Base-by-base conservation (phyloP, 2,888 invertebrate species). In the Nomada ferruginata region DNA sequence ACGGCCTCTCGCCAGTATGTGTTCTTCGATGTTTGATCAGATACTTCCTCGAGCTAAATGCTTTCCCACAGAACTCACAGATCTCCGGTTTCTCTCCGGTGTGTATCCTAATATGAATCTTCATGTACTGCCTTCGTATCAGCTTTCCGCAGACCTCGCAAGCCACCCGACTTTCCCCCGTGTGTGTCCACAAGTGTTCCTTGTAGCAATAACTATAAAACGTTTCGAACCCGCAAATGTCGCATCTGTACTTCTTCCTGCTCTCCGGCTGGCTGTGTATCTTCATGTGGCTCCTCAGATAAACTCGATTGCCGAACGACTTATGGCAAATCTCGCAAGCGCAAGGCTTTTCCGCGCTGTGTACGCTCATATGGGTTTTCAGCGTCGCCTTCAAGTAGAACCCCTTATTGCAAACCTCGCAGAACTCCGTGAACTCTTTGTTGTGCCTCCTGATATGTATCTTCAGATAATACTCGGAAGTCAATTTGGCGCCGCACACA, bases 381-480 rank as follows among this genome's bases (percentile, higher is more conserved):
- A 94, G 64, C 1, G 87, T 82, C 4, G 91, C 91, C 57, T 90
- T 89, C n/a, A 89, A 77, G 29, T 92, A 92, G 73, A 94, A 94
- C 0, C 93, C 93, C 63, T 94, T 93, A 11, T 91, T 89, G 74
- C 94, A 94, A 26, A 92, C 83, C 11, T 90, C 57, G 76, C 94
- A 94, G 50, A 90, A 90, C 47, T 91, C 90, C n/a, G 91, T 91
- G 83, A 94, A 95, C 23, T 94, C 94, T 11, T 95, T 94, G 0
- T 95, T 94, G 89, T 96, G 96, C n/a, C 95, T 94, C 2, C 95
- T 93, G 0, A 94, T 92, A 87, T 96, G 96, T 0, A 95, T 94
- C 60, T 95, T 95, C 79, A 96, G 90, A 83, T 96, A 95, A 79
- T 95, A 95, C 83, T 95, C 95, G 60, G 95, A 95, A 0, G 95